Evolutionary conservation across 2,888 invertebrate genomes (phyloP).

Genomic region (Amblyjoppa proteus): DNA sequence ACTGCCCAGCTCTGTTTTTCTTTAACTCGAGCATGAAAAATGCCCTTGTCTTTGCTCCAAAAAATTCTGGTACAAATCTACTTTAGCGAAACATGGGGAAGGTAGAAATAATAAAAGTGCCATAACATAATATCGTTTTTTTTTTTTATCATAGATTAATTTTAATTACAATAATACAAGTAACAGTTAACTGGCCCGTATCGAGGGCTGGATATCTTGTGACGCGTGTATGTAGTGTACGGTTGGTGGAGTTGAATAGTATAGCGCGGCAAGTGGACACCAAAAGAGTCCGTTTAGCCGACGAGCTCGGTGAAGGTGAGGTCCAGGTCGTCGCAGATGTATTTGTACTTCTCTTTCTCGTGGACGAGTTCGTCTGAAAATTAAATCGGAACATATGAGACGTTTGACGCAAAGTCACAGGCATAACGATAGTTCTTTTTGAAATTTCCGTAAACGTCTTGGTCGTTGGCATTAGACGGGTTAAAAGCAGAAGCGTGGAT

Average conservation of each 20-base stretch:
- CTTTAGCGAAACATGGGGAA: background rate
- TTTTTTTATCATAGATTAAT: conserved; percentile 80
- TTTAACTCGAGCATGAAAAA: background rate
- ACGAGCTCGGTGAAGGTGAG: conserved; percentile 97
- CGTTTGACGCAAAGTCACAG: conserved; percentile 6
- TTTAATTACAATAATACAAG: conserved; percentile 83
- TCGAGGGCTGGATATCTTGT: conserved; percentile 66
- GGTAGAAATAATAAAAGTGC: conserved; percentile 23
- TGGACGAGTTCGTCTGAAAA: conserved; percentile 96
- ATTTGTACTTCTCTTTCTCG: conserved; percentile 99
- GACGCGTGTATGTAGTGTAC: conserved; percentile 64
- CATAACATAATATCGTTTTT: conserved; percentile 56
- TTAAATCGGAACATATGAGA: conserved; percentile 40
- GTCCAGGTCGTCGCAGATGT: conserved; percentile 99
- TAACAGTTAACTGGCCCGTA: conserved; percentile 72
- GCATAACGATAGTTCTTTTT: background rate
- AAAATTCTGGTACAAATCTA: background rate
- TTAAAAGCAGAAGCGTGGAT: conserved; percentile 74
- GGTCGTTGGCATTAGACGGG: conserved; percentile 65
- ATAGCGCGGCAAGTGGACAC: conserved; percentile 58
- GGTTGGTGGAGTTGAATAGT: conserved; percentile 49
- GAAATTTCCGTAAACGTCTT: conserved; percentile 22
- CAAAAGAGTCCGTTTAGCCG: conserved; percentile 80
- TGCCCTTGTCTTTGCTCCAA: background rate
- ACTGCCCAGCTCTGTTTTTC: background rate